Conservation (phyloP, 2,888 invertebrate genomes). For the Synergus gifuensis region DNA sequence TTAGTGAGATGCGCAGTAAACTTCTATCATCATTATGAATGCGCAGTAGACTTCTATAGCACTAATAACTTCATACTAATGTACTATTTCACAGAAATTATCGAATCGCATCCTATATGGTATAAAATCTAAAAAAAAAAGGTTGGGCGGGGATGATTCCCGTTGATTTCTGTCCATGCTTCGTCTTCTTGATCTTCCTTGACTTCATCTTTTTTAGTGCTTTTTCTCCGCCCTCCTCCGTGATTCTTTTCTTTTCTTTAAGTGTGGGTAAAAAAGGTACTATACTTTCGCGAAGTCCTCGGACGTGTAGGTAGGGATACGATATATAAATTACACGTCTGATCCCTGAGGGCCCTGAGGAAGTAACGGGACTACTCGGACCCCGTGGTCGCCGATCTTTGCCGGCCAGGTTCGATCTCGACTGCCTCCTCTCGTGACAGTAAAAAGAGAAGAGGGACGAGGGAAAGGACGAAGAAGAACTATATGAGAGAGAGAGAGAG, state of each 20-base stretch:
- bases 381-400: slow-evolving; percentile 64
- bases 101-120: background rate
- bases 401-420: slow-evolving; percentile 54
- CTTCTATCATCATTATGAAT: too few species aligned
- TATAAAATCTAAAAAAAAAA: background rate
- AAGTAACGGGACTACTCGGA: slow-evolving; percentile 70
- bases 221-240: background rate
- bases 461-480: slow-evolving; percentile 45
- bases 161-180: background rate
- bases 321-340: slow-evolving; percentile 76
- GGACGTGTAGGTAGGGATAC: slow-evolving; percentile 63
- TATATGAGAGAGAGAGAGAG: slow-evolving; percentile 43
- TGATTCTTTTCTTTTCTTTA: slow-evolving; percentile 49
- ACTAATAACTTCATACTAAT: background rate
- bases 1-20: background rate
- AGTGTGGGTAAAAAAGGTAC: slow-evolving; percentile 59
- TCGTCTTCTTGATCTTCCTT: background rate
- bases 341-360: slow-evolving; percentile 70
- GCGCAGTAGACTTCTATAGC: background rate
- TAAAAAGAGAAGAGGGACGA: slow-evolving; percentile 59
- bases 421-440: slow-evolving; percentile 64
- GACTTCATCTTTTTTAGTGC: background rate
- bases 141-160: background rate
- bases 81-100: background rate
- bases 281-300: slow-evolving; percentile 59